phyloP scores from a whole-genome alignment of 2,797 vertebrate species.

The Masticophis lateralis region DNA sequence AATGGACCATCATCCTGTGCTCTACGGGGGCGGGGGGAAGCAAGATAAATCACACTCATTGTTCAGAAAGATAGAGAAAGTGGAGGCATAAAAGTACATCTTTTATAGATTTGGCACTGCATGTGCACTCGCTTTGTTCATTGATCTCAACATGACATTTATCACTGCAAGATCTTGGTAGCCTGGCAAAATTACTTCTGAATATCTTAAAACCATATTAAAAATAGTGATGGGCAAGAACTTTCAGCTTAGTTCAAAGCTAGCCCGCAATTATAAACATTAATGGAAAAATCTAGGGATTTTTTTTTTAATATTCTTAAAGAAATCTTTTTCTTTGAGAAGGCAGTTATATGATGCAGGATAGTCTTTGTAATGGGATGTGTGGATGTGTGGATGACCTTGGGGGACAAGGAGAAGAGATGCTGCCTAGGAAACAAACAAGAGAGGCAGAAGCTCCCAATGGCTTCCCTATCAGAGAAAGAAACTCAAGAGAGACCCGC shows the following conservation, averaged over 20 bases:
- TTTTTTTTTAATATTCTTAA: background rate
- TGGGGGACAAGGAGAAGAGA: background rate
- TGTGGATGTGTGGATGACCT: background rate
- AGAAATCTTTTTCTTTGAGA: background rate
- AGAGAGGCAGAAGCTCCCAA: background rate
- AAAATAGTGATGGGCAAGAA: background rate
- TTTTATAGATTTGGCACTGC: background rate
- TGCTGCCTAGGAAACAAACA: background rate
- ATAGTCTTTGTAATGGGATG: background rate
- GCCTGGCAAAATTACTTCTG: background rate
- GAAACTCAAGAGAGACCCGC: background rate
- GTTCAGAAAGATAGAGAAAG: background rate
- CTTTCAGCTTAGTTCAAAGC: background rate
- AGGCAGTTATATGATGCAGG: background rate
- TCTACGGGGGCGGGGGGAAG: background rate
- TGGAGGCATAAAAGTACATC: background rate
- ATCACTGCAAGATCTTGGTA: background rate
- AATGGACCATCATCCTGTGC: background rate
- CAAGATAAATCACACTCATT: background rate
- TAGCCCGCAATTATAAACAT: background rate
- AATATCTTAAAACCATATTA: slow-evolving; percentile 1
- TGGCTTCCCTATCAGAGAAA: background rate
- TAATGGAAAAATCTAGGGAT: background rate
- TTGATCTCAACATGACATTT: background rate
- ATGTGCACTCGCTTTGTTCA: background rate